Conservation (phyloP, 2,113 vertebrate species). For the Brienomyrus brachyistius region DNA sequence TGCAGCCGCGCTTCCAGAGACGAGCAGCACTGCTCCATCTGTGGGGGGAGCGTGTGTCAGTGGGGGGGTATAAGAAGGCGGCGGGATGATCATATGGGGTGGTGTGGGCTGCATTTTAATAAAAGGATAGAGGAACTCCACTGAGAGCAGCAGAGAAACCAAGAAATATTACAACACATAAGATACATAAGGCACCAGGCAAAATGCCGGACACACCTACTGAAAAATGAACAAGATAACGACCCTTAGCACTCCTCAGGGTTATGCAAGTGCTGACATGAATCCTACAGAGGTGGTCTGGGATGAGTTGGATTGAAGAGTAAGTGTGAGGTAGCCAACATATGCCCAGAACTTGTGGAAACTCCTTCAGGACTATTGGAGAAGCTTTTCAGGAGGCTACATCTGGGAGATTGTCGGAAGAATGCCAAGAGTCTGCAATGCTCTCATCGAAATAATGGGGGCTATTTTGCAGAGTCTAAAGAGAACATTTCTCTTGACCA, state of each 20-base stretch:
- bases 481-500: background rate
- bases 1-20: conserved; percentile 84
- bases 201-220: background rate
- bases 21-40: conserved; percentile 69
- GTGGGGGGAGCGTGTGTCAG: conserved; percentile 1
- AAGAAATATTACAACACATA: background rate
- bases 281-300: background rate
- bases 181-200: background rate
- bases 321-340: background rate
- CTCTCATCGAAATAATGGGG: background rate
- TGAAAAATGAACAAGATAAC: background rate
- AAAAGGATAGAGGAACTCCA: background rate
- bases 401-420: background rate
- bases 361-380: background rate
- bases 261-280: background rate
- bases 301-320: background rate
- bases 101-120: background rate
- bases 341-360: background rate
- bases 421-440: background rate
- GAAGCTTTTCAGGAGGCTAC: background rate
- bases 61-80: background rate
- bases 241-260: background rate
- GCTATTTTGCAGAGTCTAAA: background rate
- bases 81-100: background rate
- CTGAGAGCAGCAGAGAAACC: background rate